A percentile compares a stretch with the other conserved stretches of the same genome.
phyloP scores from a whole-genome alignment of 2,113 vertebrate genomes.

The Macrotis lagotis region DNA sequence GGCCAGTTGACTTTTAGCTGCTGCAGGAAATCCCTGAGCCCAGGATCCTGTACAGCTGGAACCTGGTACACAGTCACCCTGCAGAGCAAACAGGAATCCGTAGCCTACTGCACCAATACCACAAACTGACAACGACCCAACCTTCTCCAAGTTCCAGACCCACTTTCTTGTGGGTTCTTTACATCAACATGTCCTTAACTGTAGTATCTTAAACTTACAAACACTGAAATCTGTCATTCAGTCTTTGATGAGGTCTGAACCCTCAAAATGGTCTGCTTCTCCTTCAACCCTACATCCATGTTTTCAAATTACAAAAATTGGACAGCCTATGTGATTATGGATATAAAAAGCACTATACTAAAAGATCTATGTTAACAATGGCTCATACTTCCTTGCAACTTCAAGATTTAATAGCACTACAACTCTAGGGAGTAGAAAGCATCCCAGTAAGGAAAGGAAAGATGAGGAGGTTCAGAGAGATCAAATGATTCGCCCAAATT shows the following conservation, averaged over 20 bases:
- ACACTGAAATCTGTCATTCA: neutral
- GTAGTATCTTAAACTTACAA: neutral
- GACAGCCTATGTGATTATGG: neutral
- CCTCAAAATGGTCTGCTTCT: neutral
- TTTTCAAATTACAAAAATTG: neutral
- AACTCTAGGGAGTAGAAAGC: neutral
- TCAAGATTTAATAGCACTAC: neutral
- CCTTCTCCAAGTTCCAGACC: neutral
- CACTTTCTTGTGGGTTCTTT: neutral
- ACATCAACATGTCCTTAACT: neutral
- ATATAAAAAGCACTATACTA: neutral
- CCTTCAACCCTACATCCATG: neutral
- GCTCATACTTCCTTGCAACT: neutral
- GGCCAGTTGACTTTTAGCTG: constrained; percentile 90
- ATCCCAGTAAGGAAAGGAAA: neutral
- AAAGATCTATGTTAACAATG: neutral
- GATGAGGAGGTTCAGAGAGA: neutral
- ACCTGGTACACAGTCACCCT: constrained; percentile 86
- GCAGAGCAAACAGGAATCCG: neutral
- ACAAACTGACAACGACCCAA: neutral
- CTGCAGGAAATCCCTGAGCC: constrained; percentile 82
- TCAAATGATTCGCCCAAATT: neutral
- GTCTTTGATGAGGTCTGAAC: neutral
- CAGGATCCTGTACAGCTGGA: constrained; percentile 83
- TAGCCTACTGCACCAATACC: neutral